Percentiles rank a stretch among this genome's conserved stretches.
Evolutionary conservation across 2,113 vertebrate species (phyloP).

Genomic region (Abramis brama): DNA sequence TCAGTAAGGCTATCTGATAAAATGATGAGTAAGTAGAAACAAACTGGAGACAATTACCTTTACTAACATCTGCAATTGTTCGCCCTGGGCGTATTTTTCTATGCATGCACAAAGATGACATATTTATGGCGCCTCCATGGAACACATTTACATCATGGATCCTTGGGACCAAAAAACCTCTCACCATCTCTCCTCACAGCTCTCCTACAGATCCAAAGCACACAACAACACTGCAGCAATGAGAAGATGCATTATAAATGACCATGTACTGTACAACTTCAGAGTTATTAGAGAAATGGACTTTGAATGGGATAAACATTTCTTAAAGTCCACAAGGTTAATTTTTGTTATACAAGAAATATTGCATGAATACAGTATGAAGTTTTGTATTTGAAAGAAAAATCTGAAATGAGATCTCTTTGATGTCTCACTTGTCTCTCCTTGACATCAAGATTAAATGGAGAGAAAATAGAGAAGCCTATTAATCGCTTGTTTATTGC

Average conservation of each 20-base stretch:
- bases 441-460: too few species aligned
- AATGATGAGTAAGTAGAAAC: constrained; percentile 23
- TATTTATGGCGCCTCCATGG: constrained; percentile 21
- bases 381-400: too few species aligned
- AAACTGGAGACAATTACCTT: constrained; percentile 28
- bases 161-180: constrained; percentile 10
- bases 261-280: too few species aligned
- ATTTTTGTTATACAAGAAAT: too few species aligned
- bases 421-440: too few species aligned
- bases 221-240: not conserved
- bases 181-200: constrained; percentile 53
- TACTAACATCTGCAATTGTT: constrained; percentile 23
- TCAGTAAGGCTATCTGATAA: constrained; percentile 20
- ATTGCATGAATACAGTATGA: too few species aligned
- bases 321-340: too few species aligned
- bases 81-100: constrained; percentile 4
- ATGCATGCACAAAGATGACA: constrained; percentile 25
- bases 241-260: not conserved
- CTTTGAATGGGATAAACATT: too few species aligned
- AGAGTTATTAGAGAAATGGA: too few species aligned
- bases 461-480: too few species aligned
- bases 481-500: too few species aligned
- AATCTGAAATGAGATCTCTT: too few species aligned
- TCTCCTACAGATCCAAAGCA: constrained; percentile 47
- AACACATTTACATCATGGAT: constrained; percentile 5